Evolutionary conservation across 2,797 vertebrate genomes (phyloP), one percentile per base, ranked within the genome.

Genomic region (Lutjanus argentimaculatus): DNA sequence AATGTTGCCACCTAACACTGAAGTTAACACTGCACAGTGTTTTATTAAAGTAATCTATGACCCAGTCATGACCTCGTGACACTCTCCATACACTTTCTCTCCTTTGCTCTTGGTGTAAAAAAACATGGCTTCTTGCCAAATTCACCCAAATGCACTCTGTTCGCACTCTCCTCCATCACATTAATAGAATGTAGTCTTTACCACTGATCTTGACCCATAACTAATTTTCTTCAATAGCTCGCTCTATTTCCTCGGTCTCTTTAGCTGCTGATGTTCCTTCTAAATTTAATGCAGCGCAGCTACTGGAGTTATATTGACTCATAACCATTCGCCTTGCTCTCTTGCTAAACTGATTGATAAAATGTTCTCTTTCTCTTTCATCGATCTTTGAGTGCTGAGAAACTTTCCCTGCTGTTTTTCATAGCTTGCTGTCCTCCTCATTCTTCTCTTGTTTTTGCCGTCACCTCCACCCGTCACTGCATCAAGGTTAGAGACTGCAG

Each of bases 111-210:
- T 22, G 65, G 72, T 83, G 42, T 74, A 56, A 77, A 79, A 75
- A 61, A 74, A 61, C 52, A 3, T 77, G 80, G 73, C 58, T 25
- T 59, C 11, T 21, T 42, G 76, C 63, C 80, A 82, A 70, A 69
- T n/a, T 72, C 61, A 73, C 63, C 52, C 57, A 61, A 66, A 72
- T 13, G 56, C 48, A 57, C 75, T 64, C 22, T 76, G 67, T 16
- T 49, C 2, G 3, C 19, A 43, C 30, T 74, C 36, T 48, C 30
- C 55, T 36, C 22, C 6, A 58, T 72, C 65, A 57, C 45, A 61
- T 72, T 89, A 75, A 87, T 78, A 78, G 76, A 85, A 76, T 51
- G 52, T 1, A 61, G 13, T 71, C 75, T 80, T 73, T 67, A 85
- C 45, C 1, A 19, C 69, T 22, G 36, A 82, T 82, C 80, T 58